Conservation (phyloP, 1,140 invertebrate species). For the Micrasema longulum region DNA sequence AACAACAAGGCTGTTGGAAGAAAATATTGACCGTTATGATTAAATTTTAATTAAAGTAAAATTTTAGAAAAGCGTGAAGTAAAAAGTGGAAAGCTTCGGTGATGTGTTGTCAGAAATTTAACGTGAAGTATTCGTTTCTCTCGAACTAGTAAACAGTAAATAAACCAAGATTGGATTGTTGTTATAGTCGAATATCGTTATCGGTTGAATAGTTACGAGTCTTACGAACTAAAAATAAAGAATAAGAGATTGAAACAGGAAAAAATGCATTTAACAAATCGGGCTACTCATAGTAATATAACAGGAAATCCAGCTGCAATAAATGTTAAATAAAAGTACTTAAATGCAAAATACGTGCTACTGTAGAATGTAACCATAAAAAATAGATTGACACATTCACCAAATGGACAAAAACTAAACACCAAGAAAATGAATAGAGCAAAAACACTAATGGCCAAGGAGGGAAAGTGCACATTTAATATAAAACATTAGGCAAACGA, state of each 20-base stretch:
- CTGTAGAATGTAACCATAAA: constrained; percentile 3
- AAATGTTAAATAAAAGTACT: constrained; percentile 15
- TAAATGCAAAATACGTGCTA: constrained; percentile 1
- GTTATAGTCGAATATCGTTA: constrained; percentile 7
- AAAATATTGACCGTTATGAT: no score
- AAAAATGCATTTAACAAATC: constrained; percentile 18
- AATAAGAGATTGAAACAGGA: background rate
- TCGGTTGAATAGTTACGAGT: constrained; percentile 20
- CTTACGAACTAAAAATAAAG: constrained; percentile 7
- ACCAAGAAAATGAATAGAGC: background rate
- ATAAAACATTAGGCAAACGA: background rate
- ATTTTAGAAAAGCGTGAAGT: no score
- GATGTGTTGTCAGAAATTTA: no score
- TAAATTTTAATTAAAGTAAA: no score
- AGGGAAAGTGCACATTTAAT: constrained; percentile 10
- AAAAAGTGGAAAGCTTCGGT: no score
- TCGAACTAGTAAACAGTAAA: no score
- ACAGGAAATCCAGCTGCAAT: constrained; percentile 8
- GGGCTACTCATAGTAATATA: background rate
- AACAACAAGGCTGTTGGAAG: background rate
- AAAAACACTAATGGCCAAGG: constrained; percentile 10
- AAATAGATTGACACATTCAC: constrained; percentile 25
- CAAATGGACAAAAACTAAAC: constrained; percentile 14
- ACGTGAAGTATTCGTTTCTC: no score
- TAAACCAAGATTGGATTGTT: background rate